Conservation (phyloP, 2,888 invertebrate genomes). For the Eurytoma californica region DNA sequence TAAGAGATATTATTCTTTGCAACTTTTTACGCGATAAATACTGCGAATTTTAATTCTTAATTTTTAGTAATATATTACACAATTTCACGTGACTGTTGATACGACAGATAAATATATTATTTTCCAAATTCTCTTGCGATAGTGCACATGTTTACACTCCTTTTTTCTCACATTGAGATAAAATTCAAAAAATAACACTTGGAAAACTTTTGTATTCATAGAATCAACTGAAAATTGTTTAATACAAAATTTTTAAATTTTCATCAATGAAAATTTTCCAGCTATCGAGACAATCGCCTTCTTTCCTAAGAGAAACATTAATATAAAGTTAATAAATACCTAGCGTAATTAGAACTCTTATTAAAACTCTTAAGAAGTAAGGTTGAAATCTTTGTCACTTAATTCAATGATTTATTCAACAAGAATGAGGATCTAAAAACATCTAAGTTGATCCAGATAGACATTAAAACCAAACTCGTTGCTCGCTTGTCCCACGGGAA, state of each 20-base stretch:
- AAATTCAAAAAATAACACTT: too few relatives aligned
- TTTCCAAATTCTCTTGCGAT: background rate
- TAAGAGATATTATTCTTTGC: background rate
- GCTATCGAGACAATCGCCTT: too few relatives aligned
- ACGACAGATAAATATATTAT: background rate
- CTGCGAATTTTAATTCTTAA: background rate
- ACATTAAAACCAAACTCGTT: conserved; percentile 36
- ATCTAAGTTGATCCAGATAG: conserved; percentile 40
- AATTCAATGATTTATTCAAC: conserved; percentile 45
- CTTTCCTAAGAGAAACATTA: background rate
- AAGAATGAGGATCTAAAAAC: conserved; percentile 31
- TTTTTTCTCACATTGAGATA: too few relatives aligned
- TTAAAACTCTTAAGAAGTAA: background rate
- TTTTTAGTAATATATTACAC: background rate
- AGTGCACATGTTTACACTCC: background rate
- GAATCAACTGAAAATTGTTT: conserved; percentile 5
- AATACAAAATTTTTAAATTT: background rate
- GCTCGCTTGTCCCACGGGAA: conserved; percentile 4
- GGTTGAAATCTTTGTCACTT: conserved; percentile 33
- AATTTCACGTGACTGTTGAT: background rate
- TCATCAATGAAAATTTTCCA: too few relatives aligned
- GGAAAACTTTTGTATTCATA: background rate
- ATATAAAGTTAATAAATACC: conserved; percentile 11
- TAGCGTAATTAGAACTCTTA: conserved; percentile 10
- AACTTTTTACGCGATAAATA: background rate